These are phyloP conservation scores for Amphiduros pacificus DNA, from an alignment of 2,888 invertebrate genomes.

Conservation along the genomic window DNA sequence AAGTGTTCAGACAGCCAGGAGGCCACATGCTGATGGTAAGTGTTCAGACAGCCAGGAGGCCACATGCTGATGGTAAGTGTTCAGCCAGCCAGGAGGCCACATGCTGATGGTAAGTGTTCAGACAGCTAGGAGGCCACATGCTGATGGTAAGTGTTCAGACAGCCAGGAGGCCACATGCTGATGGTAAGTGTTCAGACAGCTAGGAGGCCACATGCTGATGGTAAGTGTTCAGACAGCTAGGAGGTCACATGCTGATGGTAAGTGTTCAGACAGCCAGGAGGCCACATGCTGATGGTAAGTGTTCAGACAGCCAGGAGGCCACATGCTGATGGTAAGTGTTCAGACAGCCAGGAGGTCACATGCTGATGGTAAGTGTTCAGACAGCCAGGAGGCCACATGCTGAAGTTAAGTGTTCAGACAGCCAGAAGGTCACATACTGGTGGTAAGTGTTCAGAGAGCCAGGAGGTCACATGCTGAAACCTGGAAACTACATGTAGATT, in stretches of 20 bases:
- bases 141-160: slow-evolving; percentile 57
- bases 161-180: slow-evolving; percentile 58
- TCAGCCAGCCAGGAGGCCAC: too few species aligned
- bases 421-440: too few species aligned
- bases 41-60: slow-evolving; percentile 57
- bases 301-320: slow-evolving; percentile 57
- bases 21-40: slow-evolving; percentile 58
- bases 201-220: too few species aligned
- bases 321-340: slow-evolving; percentile 57
- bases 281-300: slow-evolving; percentile 58
- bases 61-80: slow-evolving; percentile 57
- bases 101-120: too few species aligned
- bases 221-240: slow-evolving; percentile 58
- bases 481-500: too few species aligned
- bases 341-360: too few species aligned
- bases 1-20: slow-evolving; percentile 56
- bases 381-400: too few species aligned
- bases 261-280: slow-evolving; percentile 57
- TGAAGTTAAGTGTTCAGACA: too few species aligned
- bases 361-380: too few species aligned
- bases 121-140: slow-evolving; percentile 58
- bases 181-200: too few species aligned
- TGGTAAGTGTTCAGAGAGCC: too few species aligned
- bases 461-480: too few species aligned
- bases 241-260: slow-evolving; percentile 58